Base-by-base conservation (phyloP, 2,797 vertebrate species). In the Selene dorsalis region DNA sequence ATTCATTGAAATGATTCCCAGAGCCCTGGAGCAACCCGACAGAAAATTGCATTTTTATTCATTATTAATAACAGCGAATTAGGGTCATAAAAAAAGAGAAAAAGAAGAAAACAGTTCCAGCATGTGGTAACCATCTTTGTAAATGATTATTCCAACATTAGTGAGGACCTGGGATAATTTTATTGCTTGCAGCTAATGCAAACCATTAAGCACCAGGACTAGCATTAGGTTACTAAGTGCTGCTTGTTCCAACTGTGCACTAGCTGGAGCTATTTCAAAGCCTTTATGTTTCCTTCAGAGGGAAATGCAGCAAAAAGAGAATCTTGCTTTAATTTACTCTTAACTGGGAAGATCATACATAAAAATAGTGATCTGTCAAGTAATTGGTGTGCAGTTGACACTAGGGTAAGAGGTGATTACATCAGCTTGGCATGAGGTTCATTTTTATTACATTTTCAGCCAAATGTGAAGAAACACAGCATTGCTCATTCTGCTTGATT, bases 31-130 rank as follows among this genome's bases (percentile, higher is more conserved):
- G 96, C 96, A 95, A 96, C 94, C 95, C 94, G 89, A 88, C 84
- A 95, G 96, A 97, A 97, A 97, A 98, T 96, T 96, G 96, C 95
- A 93, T 95, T 98, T 98, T 97, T 98, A 99, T 99, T 97, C 96
- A 99, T 99, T 99, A 99, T 98, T 99, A 97, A 99, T 98, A 98
- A 97, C 95, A 93, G 93, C 86, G 94, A 98, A 97, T 98, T 97
- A 98, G 94, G 94, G 93, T 85, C 89, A 90, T 87, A 94, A 95
- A 96, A 95, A 89, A 95, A 93, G 94, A 93, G 86, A 41, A 48
- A 78, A 77, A 75, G 73, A 85, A 84, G 84, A 88, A 90, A 93
- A 91, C 95, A 91, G 94, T 93, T 96, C 88, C 92, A 94, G 96
- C 95, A 95, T 96, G 96, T 96, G 96, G 96, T 97, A 97, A 98